Conservation (phyloP, 53 echinoderm and acorn worm species). For the Echinarachnius parma region DNA sequence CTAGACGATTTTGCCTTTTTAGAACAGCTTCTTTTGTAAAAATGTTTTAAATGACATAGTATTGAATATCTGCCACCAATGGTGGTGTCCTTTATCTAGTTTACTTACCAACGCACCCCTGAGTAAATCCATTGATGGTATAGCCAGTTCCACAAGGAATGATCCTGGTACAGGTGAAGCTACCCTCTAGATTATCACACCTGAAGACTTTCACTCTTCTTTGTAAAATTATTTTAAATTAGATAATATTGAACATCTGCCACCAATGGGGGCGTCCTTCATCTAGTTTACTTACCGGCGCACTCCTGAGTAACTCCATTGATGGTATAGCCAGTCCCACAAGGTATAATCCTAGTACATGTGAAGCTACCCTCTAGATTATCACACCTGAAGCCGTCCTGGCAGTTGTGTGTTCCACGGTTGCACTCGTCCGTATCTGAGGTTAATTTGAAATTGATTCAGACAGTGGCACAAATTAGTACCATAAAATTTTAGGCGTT, state of each 20-base stretch:
- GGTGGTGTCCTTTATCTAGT: too few relatives aligned
- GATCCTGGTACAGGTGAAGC: slow-evolving; percentile 64
- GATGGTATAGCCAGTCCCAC: slow-evolving; percentile 91
- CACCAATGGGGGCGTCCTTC: too few relatives aligned
- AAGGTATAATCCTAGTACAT: slow-evolving; percentile 63
- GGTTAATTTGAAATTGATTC: too few relatives aligned
- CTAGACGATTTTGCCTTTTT: too few relatives aligned
- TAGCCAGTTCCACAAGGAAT: slow-evolving; percentile 88
- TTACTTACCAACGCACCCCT: slow-evolving; percentile 71
- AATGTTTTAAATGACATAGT: too few relatives aligned
- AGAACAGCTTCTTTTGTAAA: too few relatives aligned
- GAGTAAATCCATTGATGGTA: slow-evolving; percentile 61
- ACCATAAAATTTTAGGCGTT: too few relatives aligned
- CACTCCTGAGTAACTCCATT: slow-evolving; percentile 66
- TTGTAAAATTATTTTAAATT: too few relatives aligned
- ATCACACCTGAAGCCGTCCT: slow-evolving; percentile 63
- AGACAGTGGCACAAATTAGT: too few relatives aligned
- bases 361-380: slow-evolving; percentile 60
- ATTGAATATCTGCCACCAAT: too few relatives aligned
- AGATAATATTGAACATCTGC: too few relatives aligned
- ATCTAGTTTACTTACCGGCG: slow-evolving; percentile 58
- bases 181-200: slow-evolving; percentile 67
- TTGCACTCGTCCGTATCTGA: slow-evolving; percentile 92
- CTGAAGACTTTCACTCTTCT: slow-evolving; percentile 54
- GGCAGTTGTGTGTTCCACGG: slow-evolving; percentile 49